Evolutionary conservation across 2,888 invertebrate genomes (phyloP).

Genomic region (Phorcus lineatus): DNA sequence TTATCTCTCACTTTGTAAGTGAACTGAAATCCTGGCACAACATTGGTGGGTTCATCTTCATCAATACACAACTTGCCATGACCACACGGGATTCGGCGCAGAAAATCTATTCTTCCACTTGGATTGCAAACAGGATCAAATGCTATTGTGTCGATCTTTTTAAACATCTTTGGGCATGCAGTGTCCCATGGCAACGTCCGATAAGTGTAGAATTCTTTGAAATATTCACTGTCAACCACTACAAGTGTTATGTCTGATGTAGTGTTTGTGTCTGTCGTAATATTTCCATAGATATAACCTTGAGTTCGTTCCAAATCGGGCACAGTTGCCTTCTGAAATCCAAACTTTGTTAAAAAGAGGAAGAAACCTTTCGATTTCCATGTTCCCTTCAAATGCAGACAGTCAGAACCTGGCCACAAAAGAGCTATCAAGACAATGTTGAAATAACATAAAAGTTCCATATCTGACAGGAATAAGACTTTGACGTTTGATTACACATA

Average conservation of each 20-base stretch:
- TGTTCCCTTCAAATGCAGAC: slow-evolving; percentile 70
- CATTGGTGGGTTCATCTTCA: slow-evolving; percentile 87
- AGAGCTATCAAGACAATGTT: background rate
- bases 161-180: slow-evolving; percentile 92
- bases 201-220: slow-evolving; percentile 92
- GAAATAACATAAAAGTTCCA: background rate
- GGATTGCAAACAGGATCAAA: slow-evolving; percentile 90
- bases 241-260: slow-evolving; percentile 84
- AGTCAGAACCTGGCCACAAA: background rate
- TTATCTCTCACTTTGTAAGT: slow-evolving; percentile 94
- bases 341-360: slow-evolving; percentile 92
- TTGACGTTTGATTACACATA: background rate
- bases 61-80: slow-evolving; percentile 86
- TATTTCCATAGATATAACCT: slow-evolving; percentile 97
- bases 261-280: slow-evolving; percentile 81
- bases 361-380: slow-evolving; percentile 81
- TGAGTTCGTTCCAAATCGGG: slow-evolving; percentile 89
- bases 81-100: slow-evolving; percentile 90
- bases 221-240: slow-evolving; percentile 91
- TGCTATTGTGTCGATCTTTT: slow-evolving; percentile 86
- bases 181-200: slow-evolving; percentile 77
- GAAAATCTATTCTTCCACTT: slow-evolving; percentile 85
- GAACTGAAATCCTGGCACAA: slow-evolving; percentile 91
- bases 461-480: background rate
- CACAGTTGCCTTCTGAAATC: slow-evolving; percentile 95